Base-by-base conservation (phyloP, 1,140 invertebrate genomes). In the Atta cephalotes region DNA sequence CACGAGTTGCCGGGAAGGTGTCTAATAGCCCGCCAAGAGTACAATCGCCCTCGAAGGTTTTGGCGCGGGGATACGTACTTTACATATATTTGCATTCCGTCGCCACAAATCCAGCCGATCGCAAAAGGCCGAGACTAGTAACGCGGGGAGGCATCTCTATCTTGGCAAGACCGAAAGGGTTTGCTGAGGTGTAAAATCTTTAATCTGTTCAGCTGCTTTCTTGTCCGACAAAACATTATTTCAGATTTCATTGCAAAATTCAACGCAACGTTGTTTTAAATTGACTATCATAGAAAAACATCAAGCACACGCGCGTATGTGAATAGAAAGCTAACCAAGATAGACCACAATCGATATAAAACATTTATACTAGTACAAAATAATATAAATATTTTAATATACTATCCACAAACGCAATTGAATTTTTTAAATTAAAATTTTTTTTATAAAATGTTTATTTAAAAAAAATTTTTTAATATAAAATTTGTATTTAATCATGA, bases 1-100 rank as follows among this genome's bases (percentile, higher is more conserved):
- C 82, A 92, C 92, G 80, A 78, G 91, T 94, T 92, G 92, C 91
- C 92, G 74, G 93, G 92, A 93, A 94, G 93, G 93, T 94, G 92
- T 94, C 94, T 94, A 95, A 95, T 95, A 93, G 94, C 92, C 91
- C 86, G 86, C 92, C 89, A 93, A 93, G 92, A 92, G 92, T 93
- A 92, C 94, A 93, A 94, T 95, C 93, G 91, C 87, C 88, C 82
- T 53, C 68, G 70, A 80, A 72, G 77, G 81, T 91, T 88, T 89
- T 63, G 89, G 87, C 78, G 68, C 86, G 88, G 85, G 49, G 87
- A 76, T 80, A 79, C 91, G 82, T 91, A 92, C 87, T 93, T 93
- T 94, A 93, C 93, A 94, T 94, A 93, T 53, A 94, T 94, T 94
- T 94, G 93, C 93, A 94, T 94, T 80, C 79, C 76, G 49, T 63